Evolutionary conservation across 2,113 vertebrate species (phyloP), one percentile per base, ranked within the genome.

Genomic region (western clawed frog (Xenopus tropicalis)): DNA sequence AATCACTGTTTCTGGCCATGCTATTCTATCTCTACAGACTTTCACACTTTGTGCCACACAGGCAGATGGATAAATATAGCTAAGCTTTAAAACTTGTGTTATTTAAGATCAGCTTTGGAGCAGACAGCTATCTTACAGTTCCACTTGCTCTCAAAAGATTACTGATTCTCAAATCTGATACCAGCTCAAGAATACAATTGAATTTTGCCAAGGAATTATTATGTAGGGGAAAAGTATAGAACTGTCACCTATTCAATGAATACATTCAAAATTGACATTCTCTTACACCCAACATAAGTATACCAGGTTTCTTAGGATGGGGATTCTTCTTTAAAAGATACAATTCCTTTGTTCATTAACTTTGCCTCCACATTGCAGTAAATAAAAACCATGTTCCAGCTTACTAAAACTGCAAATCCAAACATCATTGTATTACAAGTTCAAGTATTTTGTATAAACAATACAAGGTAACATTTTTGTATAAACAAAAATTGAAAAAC

Each of bases 1-100:
- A 19, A 3, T n/a, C 43, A 22, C 51, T 74, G 22, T 65, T 69
- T 71, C 20, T 8, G 0, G 4, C 16, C 51, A 9, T 57, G 62
- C 23, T 77, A 12, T 66, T 23, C 4, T 19, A 0, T 0, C 43
- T 14, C 54, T 54, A 20, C 10, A 70, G 46, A 80, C 25, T 72
- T 71, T 58, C 64, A 79, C 5, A 71, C 67, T 71, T 24, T 44
- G 51, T 72, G 10, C 61, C 42, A 70, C 3, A 66, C 0, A 59
- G 46, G 73, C 58, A 69, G 24, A 63, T 69, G 21, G 70, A 79
- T 70, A 76, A 66, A 0, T 61, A 69, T 74, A 73, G n/a, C 9
- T 22, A 48, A 29, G 59, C 4, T 71, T 75, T 77, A 77, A 79
- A 82, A 79, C 61, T 1, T 63, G 56, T 19, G 70, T 80, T 82